Evolutionary conservation across 2,888 invertebrate species (phyloP).

Genomic region (Drosophila atripex): DNA sequence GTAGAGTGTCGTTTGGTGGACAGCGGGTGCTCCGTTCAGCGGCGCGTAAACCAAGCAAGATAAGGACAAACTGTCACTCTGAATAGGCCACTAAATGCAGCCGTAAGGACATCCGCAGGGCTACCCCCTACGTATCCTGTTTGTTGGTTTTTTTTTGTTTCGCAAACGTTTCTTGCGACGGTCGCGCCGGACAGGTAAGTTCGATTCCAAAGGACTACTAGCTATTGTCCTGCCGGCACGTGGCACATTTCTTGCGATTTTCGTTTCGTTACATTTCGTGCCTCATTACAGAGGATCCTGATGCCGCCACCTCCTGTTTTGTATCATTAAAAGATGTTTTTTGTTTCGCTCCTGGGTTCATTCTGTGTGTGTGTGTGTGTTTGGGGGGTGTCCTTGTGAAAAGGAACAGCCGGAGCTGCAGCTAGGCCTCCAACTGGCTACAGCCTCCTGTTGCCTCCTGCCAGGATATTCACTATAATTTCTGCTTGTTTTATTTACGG

Average conservation of each 20-base stretch:
- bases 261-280: conserved; percentile 38
- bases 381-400: neutral
- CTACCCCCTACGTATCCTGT: neutral
- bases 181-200: neutral
- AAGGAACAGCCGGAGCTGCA: neutral
- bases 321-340: conserved; percentile 68
- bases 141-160: neutral
- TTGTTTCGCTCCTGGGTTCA: conserved; percentile 19
- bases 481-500: conserved; percentile 71
- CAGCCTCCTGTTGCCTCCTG: neutral
- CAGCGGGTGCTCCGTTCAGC: conserved; percentile 47
- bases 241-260: conserved; percentile 42
- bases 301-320: conserved; percentile 42
- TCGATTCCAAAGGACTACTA: neutral
- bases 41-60: conserved; percentile 66
- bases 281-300: conserved; percentile 62
- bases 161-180: neutral
- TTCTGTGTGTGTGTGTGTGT: no score
- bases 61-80: conserved; percentile 69
- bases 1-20: neutral
- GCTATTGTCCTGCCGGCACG: conserved; percentile 17
- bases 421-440: conserved; percentile 8
- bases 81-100: conserved; percentile 69
- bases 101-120: conserved; percentile 20
- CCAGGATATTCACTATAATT: conserved; percentile 59